phyloP scores from a whole-genome alignment of 2,888 invertebrate species.

The Andrena chrysosceles region DNA sequence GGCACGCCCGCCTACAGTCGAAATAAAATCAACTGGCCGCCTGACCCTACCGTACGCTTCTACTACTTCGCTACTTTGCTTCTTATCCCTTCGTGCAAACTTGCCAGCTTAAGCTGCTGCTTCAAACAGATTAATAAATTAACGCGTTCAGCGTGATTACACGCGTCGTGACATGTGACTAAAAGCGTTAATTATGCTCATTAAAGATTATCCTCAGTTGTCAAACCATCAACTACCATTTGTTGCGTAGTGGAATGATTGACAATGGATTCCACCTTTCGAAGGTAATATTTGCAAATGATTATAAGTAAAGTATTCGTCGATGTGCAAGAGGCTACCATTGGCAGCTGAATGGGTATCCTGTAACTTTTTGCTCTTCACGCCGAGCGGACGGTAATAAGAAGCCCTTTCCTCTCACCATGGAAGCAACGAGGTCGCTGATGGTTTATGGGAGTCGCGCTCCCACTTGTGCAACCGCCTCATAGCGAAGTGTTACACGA shows the following conservation, averaged over 20 bases:
- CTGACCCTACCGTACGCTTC: background rate
- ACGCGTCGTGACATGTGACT: too few relatives aligned
- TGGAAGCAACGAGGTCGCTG: constrained; percentile 70
- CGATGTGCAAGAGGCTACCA: background rate
- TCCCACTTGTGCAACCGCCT: constrained; percentile 72
- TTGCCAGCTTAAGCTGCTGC: too few relatives aligned
- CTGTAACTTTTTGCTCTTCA: constrained; percentile 51
- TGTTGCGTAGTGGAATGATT: background rate
- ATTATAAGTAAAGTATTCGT: background rate
- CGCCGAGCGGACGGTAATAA: constrained; percentile 57
- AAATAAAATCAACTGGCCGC: background rate
- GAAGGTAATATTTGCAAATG: background rate
- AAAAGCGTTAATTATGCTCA: too few relatives aligned
- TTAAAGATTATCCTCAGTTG: too few relatives aligned
- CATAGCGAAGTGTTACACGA: constrained; percentile 49
- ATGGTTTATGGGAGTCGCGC: constrained; percentile 74
- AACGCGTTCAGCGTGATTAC: too few relatives aligned
- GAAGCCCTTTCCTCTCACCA: constrained; percentile 61
- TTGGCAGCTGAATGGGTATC: constrained; percentile 34
- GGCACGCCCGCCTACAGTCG: constrained; percentile 56
- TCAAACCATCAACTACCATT: background rate
- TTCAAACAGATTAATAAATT: too few relatives aligned
- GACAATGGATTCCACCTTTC: background rate
- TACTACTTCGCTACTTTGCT: background rate
- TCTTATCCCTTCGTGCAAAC: too few relatives aligned